Evolutionary conservation across 2,888 invertebrate genomes (phyloP), one percentile per base, ranked within the genome.

Genomic region (Orthosia gothica): DNA sequence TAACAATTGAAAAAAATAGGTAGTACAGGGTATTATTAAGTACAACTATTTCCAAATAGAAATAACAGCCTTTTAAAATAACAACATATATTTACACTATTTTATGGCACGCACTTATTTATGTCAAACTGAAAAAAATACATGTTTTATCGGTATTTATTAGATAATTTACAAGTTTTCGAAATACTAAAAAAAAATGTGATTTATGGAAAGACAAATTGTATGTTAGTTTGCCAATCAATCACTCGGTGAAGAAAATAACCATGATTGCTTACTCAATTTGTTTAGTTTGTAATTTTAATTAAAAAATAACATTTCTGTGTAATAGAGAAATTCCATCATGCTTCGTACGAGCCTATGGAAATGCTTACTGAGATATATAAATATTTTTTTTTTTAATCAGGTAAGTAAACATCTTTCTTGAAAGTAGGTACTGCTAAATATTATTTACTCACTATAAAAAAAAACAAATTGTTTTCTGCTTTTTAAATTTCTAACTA

Each of bases 61-160:
- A 78, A 83, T 69, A n/a, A 78, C 47, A 79, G 72, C 50, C 18
- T 69, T 72, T 55, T 55, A 66, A 78, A 72, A 55, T 69, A 50
- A 63, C 20, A 54, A 32, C 23, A 15, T 26, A 78, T 66, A 81
- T 65, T 68, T 47, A 65, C 23, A 13, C 40, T 12, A 18, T 40
- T 76, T 82, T 66, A 61, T 62, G 47, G 47, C 57, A 58, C 20
- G 57, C 68, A 76, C 20, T 49, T 81, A 57, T 55, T 52, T 54
- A 58, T 23, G 26, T 49, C 26, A 11, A 54, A 57, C 13, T 55
- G 76, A n/a, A 26, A 66, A 61, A 79, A 63, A 62, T 18, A 49
- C 16, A 13, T 57, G 2, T 58, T 81, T 20, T 20, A 47, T 55
- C 1, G 47, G 11, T 13, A 61, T 61, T 64, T 55, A 4, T 23